Percentiles rank a stretch among this genome's conserved stretches.
These are phyloP conservation scores for Isaurus tuberculatus DNA, from an alignment of 92 coral and sea anemone genomes.

Conservation along the genomic window DNA sequence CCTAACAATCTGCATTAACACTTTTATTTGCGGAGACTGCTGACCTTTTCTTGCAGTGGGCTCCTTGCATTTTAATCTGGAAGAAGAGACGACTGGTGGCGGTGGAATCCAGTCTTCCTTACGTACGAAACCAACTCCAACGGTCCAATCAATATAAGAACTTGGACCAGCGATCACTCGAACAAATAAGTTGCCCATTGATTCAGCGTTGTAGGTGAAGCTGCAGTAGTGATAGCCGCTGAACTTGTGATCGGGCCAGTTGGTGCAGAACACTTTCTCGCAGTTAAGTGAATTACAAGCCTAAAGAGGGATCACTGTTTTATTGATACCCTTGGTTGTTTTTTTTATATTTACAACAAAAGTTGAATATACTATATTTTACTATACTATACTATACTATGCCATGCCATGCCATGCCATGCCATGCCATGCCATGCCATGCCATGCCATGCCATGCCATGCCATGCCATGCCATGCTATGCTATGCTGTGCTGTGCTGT, in stretches of 20 bases:
- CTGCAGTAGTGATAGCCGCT: slow-evolving; percentile 59
- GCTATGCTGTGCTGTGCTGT: too few species aligned
- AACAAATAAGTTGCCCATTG: slow-evolving; percentile 37
- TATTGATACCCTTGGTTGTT: too few species aligned
- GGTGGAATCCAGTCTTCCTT: slow-evolving; percentile 43
- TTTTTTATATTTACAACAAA: too few species aligned
- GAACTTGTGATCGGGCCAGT: slow-evolving; percentile 41
- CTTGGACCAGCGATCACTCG: slow-evolving; percentile 52
- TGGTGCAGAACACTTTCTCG: slow-evolving; percentile 33
- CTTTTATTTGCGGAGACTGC: background rate
- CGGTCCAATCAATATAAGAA: slow-evolving; percentile 60
- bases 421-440: too few species aligned
- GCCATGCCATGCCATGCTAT: too few species aligned
- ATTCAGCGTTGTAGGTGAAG: slow-evolving; percentile 42
- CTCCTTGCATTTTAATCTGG: slow-evolving; percentile 4
- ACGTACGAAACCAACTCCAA: slow-evolving; percentile 41
- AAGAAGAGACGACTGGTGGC: slow-evolving; percentile 1
- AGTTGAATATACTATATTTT: too few species aligned
- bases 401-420: too few species aligned
- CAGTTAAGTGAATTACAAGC: slow-evolving; percentile 47
- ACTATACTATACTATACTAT: too few species aligned
- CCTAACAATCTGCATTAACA: slow-evolving; percentile 51
- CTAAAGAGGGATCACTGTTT: background rate
- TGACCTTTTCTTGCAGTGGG: slow-evolving; percentile 23
- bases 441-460: too few species aligned